Evolutionary conservation across 2,797 vertebrate genomes (phyloP).

Genomic region (Capromys pilorides): DNA sequence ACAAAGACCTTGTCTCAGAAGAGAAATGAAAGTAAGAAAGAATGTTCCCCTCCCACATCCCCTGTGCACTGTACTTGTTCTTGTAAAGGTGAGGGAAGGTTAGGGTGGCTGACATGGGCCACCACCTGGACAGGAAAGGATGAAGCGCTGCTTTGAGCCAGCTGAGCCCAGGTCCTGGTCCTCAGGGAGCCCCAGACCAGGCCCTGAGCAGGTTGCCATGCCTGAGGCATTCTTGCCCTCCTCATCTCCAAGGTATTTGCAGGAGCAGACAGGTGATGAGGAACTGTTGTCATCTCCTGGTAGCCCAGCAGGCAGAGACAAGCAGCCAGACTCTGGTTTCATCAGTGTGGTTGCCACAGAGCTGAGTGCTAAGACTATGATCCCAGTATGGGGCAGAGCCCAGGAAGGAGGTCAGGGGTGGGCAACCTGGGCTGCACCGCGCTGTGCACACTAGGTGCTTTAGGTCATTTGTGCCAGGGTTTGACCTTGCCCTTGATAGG

Average conservation of each 20-base stretch:
- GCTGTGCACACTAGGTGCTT: not conserved
- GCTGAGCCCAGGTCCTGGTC: not conserved
- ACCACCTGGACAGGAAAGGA: not conserved
- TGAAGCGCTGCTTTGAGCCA: not conserved
- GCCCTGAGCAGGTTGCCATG: not conserved
- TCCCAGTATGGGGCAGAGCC: not conserved
- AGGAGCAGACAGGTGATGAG: not conserved
- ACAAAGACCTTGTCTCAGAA: not conserved
- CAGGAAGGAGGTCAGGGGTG: not conserved
- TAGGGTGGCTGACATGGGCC: too few relatives aligned
- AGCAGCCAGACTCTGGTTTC: not conserved
- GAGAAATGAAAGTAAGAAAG: not conserved
- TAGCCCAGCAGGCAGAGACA: not conserved
- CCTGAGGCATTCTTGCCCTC: not conserved
- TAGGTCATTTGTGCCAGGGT: not conserved
- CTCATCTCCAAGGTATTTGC: not conserved
- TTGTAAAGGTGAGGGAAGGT: not conserved
- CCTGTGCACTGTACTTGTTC: not conserved
- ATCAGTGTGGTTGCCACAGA: not conserved
- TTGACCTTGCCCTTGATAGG: not conserved
- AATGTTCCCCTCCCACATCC: not conserved
- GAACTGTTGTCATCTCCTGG: not conserved
- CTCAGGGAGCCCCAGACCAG: not conserved
- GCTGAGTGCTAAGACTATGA: not conserved
- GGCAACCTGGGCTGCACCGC: not conserved